Percentiles rank a stretch among this genome's conserved stretches.
Conservation (phyloP, 1,140 invertebrate genomes). For the Galleria mellonella region DNA sequence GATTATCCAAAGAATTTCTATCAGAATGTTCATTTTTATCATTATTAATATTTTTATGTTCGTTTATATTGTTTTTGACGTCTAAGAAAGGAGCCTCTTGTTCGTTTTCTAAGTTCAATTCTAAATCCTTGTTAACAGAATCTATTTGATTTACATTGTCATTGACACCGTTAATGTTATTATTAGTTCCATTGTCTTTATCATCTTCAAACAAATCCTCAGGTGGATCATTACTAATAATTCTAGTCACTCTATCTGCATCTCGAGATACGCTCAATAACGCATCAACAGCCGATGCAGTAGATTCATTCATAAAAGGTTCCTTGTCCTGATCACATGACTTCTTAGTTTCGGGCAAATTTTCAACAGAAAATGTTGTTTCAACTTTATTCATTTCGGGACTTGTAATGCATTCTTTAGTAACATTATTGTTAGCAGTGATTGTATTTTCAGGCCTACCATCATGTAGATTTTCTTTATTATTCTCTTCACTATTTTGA, state of each 20-base stretch:
- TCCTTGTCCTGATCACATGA: slow-evolving; percentile 20
- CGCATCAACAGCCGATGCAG: slow-evolving; percentile 61
- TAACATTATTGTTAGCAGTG: no score
- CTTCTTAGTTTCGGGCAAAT: slow-evolving; percentile 4
- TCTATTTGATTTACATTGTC: slow-evolving; percentile 10
- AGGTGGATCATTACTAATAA: slow-evolving; percentile 56
- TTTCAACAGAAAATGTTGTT: not conserved
- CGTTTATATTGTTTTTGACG: slow-evolving; percentile 6
- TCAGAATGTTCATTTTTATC: slow-evolving; percentile 2
- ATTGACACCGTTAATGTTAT: slow-evolving; percentile 15
- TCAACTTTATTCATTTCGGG: not conserved
- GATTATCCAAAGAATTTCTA: not conserved
- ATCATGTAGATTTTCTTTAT: not conserved
- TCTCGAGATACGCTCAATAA: slow-evolving; percentile 61
- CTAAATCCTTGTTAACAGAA: not conserved
- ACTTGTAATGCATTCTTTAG: not conserved
- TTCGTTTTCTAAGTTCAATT: not conserved
- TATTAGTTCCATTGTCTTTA: slow-evolving; percentile 23
- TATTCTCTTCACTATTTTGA: not conserved
- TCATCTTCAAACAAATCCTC: slow-evolving; percentile 69
- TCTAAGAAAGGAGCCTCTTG: not conserved
- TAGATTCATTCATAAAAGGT: slow-evolving; percentile 55
- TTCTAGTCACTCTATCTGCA: slow-evolving; percentile 56
- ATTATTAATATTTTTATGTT: slow-evolving; percentile 3
- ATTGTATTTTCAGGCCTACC: not conserved